These are phyloP conservation scores for Daptonema setosum DNA, from an alignment of 2,888 invertebrate genomes.

Conservation along the genomic window DNA sequence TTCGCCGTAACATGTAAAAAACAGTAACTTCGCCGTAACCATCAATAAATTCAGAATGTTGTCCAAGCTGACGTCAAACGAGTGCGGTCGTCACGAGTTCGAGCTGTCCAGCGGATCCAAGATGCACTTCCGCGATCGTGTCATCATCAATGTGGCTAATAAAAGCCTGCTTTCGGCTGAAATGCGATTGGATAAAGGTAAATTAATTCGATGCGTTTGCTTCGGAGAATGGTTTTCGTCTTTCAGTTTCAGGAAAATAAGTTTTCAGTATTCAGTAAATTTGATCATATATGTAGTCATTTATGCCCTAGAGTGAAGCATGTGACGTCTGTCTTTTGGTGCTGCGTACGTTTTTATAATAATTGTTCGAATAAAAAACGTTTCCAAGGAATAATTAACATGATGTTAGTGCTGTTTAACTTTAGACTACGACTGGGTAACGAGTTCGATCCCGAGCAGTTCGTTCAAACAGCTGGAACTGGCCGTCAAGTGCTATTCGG, in stretches of 20 bases:
- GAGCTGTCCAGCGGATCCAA: background rate
- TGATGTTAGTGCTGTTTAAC: background rate
- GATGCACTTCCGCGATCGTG: background rate
- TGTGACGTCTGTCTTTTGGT: too few relatives aligned
- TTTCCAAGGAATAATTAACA: background rate
- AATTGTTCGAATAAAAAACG: too few relatives aligned
- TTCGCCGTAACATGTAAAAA: background rate
- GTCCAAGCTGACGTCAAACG: background rate
- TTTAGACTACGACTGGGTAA: background rate
- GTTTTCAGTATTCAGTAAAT: too few relatives aligned
- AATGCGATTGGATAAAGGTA: background rate
- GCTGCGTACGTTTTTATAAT: too few relatives aligned
- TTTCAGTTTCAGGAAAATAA: too few relatives aligned
- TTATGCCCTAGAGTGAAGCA: too few relatives aligned
- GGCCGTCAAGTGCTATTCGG: slow-evolving; percentile 12
- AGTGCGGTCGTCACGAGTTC: background rate
- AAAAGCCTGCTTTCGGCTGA: background rate
- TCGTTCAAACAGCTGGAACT: background rate
- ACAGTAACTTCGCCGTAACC: background rate
- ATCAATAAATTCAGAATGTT: background rate
- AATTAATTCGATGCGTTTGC: too few relatives aligned
- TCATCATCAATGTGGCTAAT: background rate
- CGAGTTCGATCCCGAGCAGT: background rate
- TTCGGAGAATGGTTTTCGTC: too few relatives aligned
- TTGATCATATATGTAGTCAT: too few relatives aligned